Base-by-base conservation (phyloP, 2,113 vertebrate species). In the Coryphaenoides rupestris region DNA sequence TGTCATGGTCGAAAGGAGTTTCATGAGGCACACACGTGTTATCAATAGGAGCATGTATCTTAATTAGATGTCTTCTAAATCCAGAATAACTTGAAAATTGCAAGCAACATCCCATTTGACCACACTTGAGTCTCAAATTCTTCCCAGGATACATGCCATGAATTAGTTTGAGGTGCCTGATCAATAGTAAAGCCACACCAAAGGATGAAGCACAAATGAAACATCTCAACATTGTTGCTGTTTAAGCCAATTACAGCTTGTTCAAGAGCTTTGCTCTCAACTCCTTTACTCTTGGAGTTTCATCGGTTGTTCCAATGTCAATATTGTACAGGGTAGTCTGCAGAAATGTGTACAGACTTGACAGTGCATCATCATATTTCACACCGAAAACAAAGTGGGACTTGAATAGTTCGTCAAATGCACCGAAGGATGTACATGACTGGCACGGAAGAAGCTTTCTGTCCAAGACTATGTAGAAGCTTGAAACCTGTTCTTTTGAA, bases 251-350 rank as follows among this genome's bases (percentile, higher is more conserved):
- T 54, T 69, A 63, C 9, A 55, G 60, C 52, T 63, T 69, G 53
- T 63, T 69, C 46, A 69, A 63, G 40, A 69, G 53, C 55, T 21
- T 63, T 69, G 68, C 68, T 63, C 60, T 62, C n/a, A 69, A 57
- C n/a, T 69, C 61, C 47, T 46, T 49, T 28, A 70, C 60, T 50
- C 33, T 70, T 58, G 60, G 55, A 70, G 40, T 63, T 70, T 58
- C 60, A 19, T 57, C 54, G 40, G 60, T 69, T 62, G 59, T 63
- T 4, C 60, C 46, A 55, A 63, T 58, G 55, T 69, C 68, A 21
- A 63, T 69, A 33, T 69, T 69, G 66, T 60, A 69, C 53, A 69
- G 19, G 54, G 67, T 69, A 46, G 67, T 69, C 60, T 69, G 60
- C 52, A 69, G 23, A 69, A 33, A 33, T 33, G 28, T 33, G 28